Conservation (phyloP, 2,113 vertebrate species). For the Stegostoma tigrinum region DNA sequence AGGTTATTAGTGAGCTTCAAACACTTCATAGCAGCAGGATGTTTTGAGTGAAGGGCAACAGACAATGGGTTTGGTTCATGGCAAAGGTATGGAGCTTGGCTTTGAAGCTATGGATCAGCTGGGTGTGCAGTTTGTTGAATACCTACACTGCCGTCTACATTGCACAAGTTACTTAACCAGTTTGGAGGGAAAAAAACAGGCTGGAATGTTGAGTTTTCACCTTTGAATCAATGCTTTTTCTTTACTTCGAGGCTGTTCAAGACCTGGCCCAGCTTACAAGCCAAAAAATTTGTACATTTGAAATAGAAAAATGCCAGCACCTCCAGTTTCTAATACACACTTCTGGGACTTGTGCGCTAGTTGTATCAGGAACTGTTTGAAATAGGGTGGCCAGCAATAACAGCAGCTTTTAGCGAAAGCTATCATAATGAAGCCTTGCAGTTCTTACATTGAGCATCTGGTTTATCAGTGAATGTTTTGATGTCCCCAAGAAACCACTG, state of each 20-base stretch:
- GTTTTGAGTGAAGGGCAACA: background rate
- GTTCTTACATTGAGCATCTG: background rate
- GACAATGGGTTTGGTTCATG: constrained; percentile 17
- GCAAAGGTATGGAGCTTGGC: constrained; percentile 21
- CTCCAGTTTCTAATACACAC: background rate
- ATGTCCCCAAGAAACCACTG: background rate
- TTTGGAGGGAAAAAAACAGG: background rate
- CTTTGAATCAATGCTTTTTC: background rate
- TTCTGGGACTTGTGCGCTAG: background rate
- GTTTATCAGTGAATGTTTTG: background rate
- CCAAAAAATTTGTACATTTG: background rate
- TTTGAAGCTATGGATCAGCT: constrained; percentile 8
- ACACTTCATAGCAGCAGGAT: constrained; percentile 22
- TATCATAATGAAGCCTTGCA: background rate
- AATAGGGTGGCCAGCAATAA: background rate
- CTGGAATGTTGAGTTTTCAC: background rate
- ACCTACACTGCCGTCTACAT: background rate
- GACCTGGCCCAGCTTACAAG: background rate
- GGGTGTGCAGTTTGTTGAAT: background rate
- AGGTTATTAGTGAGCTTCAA: constrained; percentile 33
- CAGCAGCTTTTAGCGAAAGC: background rate
- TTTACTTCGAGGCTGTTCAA: background rate
- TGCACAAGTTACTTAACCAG: background rate
- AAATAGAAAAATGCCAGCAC: background rate
- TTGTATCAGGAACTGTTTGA: no score